Evolutionary conservation across 2,113 vertebrate genomes (phyloP).

Genomic region (Vimba vimba): DNA sequence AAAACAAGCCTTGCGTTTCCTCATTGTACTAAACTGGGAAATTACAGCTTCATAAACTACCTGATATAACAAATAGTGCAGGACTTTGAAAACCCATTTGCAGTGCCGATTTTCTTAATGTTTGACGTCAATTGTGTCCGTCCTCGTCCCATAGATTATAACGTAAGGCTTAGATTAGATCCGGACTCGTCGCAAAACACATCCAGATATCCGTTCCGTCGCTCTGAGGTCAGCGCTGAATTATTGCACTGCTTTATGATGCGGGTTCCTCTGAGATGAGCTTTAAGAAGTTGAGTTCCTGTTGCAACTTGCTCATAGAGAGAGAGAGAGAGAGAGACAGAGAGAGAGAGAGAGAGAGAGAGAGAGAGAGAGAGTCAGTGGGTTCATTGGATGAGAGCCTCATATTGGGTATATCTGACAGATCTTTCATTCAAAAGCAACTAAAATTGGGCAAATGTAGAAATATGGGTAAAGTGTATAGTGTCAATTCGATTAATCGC

Average conservation of each 20-base stretch:
- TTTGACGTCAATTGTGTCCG: background rate
- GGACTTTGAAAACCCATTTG: background rate
- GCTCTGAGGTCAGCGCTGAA: background rate
- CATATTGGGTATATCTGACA: background rate
- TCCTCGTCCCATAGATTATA: background rate
- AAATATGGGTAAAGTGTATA: background rate
- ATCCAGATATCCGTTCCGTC: background rate
- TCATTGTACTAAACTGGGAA: background rate
- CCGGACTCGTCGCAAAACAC: background rate
- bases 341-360: background rate
- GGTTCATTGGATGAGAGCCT: background rate
- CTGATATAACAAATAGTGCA: background rate
- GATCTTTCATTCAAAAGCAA: too few species aligned
- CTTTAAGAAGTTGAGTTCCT: constrained; percentile 20
- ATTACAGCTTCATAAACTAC: background rate
- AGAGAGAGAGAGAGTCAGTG: background rate
- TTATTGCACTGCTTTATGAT: background rate
- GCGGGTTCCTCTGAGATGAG: background rate
- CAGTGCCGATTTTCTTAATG: background rate
- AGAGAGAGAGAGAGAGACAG: background rate
- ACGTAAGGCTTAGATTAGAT: background rate
- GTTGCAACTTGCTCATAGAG: constrained; percentile 13
- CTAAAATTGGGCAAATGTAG: background rate
- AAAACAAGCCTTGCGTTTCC: background rate
- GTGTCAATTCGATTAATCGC: too few species aligned